Percentiles rank a stretch among this genome's conserved stretches.
phyloP scores from a whole-genome alignment of 2,113 vertebrate species.

The Solenodon paradoxus region DNA sequence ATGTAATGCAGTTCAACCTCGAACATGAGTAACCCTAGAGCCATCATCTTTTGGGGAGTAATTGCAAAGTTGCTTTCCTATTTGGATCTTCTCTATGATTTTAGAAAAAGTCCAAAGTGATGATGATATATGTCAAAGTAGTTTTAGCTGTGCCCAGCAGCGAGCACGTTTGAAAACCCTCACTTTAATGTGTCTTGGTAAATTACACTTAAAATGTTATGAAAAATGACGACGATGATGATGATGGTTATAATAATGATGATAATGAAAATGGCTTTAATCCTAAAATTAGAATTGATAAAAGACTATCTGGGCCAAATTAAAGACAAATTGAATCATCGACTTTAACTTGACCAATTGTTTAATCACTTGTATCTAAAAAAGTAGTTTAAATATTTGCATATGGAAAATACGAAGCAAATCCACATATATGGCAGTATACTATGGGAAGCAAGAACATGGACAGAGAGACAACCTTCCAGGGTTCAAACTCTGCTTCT shows the following conservation, averaged over 20 bases:
- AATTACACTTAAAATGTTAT: neutral
- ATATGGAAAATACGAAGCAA: neutral
- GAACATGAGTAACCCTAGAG: neutral
- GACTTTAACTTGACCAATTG: neutral
- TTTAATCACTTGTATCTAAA: neutral
- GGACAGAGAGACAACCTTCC: neutral
- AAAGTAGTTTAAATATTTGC: neutral
- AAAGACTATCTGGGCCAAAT: neutral
- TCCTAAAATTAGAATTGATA: neutral
- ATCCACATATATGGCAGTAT: neutral
- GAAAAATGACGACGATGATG: neutral
- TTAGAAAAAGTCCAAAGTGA: neutral
- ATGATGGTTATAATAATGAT: too few relatives aligned
- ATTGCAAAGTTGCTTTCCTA: neutral
- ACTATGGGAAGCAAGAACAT: neutral
- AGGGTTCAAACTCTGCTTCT: neutral
- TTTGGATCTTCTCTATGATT: conserved; percentile 6
- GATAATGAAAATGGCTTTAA: neutral
- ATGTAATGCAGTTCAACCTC: neutral
- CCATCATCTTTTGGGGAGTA: neutral
- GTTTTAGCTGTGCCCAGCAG: neutral
- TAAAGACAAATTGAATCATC: neutral
- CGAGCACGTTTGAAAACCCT: neutral
- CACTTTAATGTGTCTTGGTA: neutral
- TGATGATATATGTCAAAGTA: neutral